Evolutionary conservation across 2,797 vertebrate genomes (phyloP).

Genomic region (Pagetopsis macropterus): DNA sequence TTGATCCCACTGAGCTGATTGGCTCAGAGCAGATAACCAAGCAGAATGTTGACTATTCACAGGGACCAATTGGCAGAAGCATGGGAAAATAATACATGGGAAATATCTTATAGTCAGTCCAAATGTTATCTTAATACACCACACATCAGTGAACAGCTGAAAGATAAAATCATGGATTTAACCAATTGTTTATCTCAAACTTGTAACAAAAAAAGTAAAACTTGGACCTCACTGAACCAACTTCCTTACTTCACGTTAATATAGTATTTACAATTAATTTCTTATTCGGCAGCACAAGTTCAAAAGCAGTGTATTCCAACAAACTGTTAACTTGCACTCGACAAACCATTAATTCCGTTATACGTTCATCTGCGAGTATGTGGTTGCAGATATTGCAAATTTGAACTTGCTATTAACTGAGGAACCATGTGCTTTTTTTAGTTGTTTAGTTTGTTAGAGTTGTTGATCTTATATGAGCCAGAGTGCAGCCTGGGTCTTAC

Average conservation of each 20-base stretch:
- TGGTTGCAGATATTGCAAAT: too few relatives aligned
- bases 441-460: too few relatives aligned
- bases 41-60: slow-evolving; percentile 28
- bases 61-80: slow-evolving; percentile 16
- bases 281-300: not conserved
- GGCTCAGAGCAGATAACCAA: slow-evolving; percentile 16
- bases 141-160: slow-evolving; percentile 1
- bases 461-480: too few relatives aligned
- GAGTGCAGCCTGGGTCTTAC: too few relatives aligned
- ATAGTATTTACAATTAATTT: not conserved
- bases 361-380: too few relatives aligned
- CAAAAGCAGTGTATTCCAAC: not conserved
- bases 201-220: not conserved
- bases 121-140: slow-evolving; percentile 1
- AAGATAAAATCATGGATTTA: not conserved
- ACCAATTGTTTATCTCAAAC: not conserved
- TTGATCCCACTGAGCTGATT: slow-evolving; percentile 43
- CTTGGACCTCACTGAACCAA: not conserved
- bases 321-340: not conserved
- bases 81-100: slow-evolving; percentile 43
- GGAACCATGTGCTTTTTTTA: too few relatives aligned
- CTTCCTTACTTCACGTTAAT: not conserved
- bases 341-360: too few relatives aligned
- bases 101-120: slow-evolving; percentile 35
- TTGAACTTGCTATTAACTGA: too few relatives aligned